Percentiles rank a stretch among this genome's conserved stretches.
Conservation (phyloP, 1,140 invertebrate genomes). For the Platorchestia sp. region DNA sequence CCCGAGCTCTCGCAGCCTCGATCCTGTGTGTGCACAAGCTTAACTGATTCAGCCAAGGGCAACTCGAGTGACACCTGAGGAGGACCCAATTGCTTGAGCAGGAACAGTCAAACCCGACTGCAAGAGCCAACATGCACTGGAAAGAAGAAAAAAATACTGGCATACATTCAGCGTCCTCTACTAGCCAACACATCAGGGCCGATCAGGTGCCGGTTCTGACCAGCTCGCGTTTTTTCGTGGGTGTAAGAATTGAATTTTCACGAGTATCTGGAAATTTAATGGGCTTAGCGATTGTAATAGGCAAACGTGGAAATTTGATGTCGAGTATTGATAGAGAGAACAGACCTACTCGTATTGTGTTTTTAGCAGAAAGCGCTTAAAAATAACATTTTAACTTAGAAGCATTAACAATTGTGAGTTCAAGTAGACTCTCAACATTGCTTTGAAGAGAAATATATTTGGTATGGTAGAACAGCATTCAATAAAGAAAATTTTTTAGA, state of each 20-base stretch:
- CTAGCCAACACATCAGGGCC: not conserved
- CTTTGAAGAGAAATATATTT: no score
- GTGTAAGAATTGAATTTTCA: not conserved
- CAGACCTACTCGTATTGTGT: no score
- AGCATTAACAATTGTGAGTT: no score
- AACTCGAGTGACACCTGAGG: no score
- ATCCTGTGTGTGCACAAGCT: not conserved
- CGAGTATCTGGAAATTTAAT: not conserved
- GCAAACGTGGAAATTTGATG: not conserved
- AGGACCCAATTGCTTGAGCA: not conserved
- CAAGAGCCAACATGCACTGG: no score
- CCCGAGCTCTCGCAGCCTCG: not conserved
- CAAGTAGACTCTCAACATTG: no score
- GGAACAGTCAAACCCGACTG: not conserved
- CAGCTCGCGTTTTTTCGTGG: not conserved
- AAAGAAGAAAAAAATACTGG: not conserved
- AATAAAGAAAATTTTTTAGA: no score
- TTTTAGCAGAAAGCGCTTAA: no score
- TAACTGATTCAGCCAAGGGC: not conserved
- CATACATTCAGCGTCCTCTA: not conserved
- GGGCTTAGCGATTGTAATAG: not conserved
- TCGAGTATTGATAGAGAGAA: not conserved
- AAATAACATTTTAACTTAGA: no score
- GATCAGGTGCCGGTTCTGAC: not conserved
- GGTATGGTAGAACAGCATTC: not conserved